Conservation (phyloP, 2,797 vertebrate genomes). For the Babyrousa celebensis region DNA sequence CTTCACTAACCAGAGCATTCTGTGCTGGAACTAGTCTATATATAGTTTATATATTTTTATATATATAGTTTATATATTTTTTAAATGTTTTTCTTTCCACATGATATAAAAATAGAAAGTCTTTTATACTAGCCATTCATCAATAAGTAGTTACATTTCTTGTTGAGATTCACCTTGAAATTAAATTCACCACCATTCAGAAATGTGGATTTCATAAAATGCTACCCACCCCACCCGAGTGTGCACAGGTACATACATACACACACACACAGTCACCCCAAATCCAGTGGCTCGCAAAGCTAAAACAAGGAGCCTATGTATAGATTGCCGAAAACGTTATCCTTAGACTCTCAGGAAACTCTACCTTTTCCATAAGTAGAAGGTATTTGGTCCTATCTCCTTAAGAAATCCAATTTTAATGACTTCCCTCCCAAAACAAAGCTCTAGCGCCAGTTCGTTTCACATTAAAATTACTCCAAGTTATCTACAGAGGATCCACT, state of each 20-base stretch:
- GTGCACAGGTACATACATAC: rapidly evolving
- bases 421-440: conserved; percentile 50
- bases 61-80: no score
- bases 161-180: conserved; percentile 33
- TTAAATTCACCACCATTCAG: neutral
- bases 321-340: neutral
- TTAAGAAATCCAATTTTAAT: conserved; percentile 63
- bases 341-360: neutral
- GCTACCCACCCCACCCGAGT: neutral
- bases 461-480: conserved; percentile 67
- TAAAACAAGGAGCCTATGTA: neutral
- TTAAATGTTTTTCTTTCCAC: neutral
- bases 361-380: neutral
- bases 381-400: neutral
- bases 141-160: neutral
- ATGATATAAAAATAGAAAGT: neutral
- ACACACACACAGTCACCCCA: no score
- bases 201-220: neutral
- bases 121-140: neutral
- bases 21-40: neutral
- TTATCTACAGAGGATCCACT: conserved; percentile 24
- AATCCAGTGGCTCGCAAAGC: neutral
- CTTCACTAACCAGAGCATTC: conserved; percentile 2
- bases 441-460: conserved; percentile 22
- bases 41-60: no score